A percentile compares a stretch with the other conserved stretches of the same genome.
These are phyloP conservation scores for Pseudorasbora parva DNA, from an alignment of 2,113 vertebrate genomes.

Conservation along the genomic window DNA sequence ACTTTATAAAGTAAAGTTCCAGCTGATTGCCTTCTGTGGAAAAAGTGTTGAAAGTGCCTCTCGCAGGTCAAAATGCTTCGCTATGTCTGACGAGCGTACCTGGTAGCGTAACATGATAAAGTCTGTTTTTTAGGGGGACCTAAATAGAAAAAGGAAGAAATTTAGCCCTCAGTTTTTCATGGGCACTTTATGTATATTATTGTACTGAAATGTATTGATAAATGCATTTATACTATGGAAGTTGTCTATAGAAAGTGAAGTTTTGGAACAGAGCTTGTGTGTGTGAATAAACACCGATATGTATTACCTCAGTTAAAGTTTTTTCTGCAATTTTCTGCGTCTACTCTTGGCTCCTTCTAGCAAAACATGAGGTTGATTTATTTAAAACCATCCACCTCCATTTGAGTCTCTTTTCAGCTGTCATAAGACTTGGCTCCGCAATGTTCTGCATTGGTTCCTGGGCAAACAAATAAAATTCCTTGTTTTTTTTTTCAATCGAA, in stretches of 20 bases:
- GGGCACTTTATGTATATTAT: background rate
- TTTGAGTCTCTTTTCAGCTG: constrained; percentile 63
- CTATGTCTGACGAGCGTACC: too few species aligned
- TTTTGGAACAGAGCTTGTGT: constrained; percentile 43
- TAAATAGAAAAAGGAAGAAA: background rate
- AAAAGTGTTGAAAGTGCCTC: too few species aligned
- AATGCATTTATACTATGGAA: background rate
- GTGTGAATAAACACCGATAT: constrained; percentile 65
- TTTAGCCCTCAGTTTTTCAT: background rate
- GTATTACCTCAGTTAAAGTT: constrained; percentile 65
- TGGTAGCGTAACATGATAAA: too few species aligned
- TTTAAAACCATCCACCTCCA: constrained; percentile 68
- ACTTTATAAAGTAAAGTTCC: too few species aligned
- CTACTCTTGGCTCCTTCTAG: constrained; percentile 69
- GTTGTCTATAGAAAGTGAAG: background rate
- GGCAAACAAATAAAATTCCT: constrained; percentile 71
- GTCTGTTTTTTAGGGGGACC: background rate
- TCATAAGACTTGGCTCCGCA: constrained; percentile 54
- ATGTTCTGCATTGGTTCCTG: constrained; percentile 55
- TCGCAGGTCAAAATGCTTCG: too few species aligned
- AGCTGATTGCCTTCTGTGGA: too few species aligned
- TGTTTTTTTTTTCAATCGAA: constrained; percentile 49
- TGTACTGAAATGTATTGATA: background rate
- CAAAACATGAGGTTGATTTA: constrained; percentile 74
- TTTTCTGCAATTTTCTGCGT: constrained; percentile 65